Percentiles rank a stretch among this genome's conserved stretches.
These are phyloP conservation scores for Anoncus sp. DNA, from an alignment of 2,888 invertebrate genomes.

Conservation along the genomic window DNA sequence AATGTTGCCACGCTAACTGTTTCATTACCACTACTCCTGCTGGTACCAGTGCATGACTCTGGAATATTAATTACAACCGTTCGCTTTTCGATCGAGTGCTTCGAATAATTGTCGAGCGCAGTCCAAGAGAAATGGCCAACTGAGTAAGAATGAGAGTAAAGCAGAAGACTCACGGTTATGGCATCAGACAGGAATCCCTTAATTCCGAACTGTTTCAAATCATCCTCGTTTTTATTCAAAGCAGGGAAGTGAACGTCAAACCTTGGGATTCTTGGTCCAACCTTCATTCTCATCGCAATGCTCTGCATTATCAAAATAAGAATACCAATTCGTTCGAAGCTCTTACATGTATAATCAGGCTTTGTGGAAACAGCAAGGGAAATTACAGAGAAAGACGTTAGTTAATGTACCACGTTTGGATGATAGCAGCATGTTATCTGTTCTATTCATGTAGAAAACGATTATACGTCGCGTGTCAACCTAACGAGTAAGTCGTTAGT, in stretches of 20 bases:
- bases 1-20: conserved; percentile 40
- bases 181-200: conserved; percentile 77
- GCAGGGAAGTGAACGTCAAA: conserved; percentile 75
- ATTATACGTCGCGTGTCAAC: too few relatives aligned
- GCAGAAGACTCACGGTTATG: conserved; percentile 65
- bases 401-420: conserved; percentile 1
- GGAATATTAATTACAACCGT: conserved; percentile 83
- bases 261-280: conserved; percentile 58
- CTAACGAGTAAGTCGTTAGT: background rate
- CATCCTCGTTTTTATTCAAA: conserved; percentile 75
- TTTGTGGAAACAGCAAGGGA: conserved; percentile 6
- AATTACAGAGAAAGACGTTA: background rate
- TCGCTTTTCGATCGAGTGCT: conserved; percentile 82
- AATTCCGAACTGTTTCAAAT: conserved; percentile 72
- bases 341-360: conserved; percentile 51
- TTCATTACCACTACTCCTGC: conserved; percentile 37
- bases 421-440: background rate
- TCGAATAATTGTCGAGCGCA: conserved; percentile 82
- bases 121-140: conserved; percentile 75
- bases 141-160: conserved; percentile 63
- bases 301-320: conserved; percentile 73
- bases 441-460: background rate
- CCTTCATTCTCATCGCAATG: conserved; percentile 56
- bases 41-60: conserved; percentile 75
- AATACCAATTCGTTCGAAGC: conserved; percentile 78